Conservation (phyloP, 2,888 invertebrate genomes). For the Drosophila anomalipes region DNA sequence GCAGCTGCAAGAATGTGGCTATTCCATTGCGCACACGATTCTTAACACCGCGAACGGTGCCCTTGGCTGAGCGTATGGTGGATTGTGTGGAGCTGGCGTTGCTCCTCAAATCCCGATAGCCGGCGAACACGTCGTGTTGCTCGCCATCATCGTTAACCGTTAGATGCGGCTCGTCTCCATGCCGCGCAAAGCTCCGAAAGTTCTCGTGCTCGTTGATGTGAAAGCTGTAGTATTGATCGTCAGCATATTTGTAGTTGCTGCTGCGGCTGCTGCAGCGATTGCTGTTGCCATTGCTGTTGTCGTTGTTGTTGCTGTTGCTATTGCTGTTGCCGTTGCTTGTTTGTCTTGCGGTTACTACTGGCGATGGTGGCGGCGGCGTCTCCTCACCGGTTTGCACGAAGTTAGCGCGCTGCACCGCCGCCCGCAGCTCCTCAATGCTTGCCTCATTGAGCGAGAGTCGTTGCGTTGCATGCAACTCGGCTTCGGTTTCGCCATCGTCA, state of each 20-base stretch:
- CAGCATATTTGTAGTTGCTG: conserved; percentile 87
- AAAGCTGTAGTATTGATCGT: conserved; percentile 93
- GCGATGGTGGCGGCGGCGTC: conserved; percentile 25
- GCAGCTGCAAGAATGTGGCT: conserved; percentile 95
- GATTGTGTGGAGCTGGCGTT: conserved; percentile 87
- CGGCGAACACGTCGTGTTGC: conserved; percentile 91
- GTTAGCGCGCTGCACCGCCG: conserved; percentile 71
- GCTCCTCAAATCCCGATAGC: conserved; percentile 90
- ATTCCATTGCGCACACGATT: conserved; percentile 97
- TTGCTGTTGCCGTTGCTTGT: conserved; percentile 12
- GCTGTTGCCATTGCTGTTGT: conserved; percentile 3
- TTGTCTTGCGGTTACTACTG: conserved; percentile 1
- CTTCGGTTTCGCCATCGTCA: not conserved
- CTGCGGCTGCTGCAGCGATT: conserved; percentile 23
- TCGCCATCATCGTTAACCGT: conserved; percentile 40
- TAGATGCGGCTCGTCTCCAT: conserved; percentile 24
- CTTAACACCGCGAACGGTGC: conserved; percentile 96
- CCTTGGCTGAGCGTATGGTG: conserved; percentile 95
- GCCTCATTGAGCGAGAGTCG: conserved; percentile 70
- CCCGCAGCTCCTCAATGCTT: conserved; percentile 73
- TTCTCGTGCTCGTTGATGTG: conserved; percentile 90
- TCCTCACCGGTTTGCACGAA: conserved; percentile 75
- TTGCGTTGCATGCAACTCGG: conserved; percentile 19
- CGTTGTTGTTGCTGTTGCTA: conserved; percentile 3
- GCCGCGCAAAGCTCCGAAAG: conserved; percentile 74